A percentile compares a stretch with the other conserved stretches of the same genome.
phyloP scores from a whole-genome alignment of 2,888 invertebrate species.

The Heliconius charithonia region DNA sequence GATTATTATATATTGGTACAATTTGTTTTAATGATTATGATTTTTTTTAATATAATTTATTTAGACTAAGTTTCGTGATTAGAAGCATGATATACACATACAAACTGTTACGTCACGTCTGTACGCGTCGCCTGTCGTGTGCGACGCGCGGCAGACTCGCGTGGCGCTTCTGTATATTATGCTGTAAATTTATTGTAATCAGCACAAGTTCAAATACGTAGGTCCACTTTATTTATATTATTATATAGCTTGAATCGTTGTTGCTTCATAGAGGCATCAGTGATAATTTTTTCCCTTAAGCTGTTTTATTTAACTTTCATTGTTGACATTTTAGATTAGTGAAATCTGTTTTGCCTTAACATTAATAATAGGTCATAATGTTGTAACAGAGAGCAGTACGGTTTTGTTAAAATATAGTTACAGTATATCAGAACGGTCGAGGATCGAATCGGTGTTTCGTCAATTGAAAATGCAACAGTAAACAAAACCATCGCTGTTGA shows the following conservation, averaged over 20 bases:
- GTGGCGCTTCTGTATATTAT: constrained; percentile 61
- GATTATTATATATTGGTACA: constrained; percentile 82
- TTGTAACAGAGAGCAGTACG: constrained; percentile 77
- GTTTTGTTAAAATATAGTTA: constrained; percentile 75
- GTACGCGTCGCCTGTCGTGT: constrained; percentile 36
- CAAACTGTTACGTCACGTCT: constrained; percentile 44
- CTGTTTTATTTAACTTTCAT: constrained; percentile 82
- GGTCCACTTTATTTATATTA: constrained; percentile 76
- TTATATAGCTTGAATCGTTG: constrained; percentile 71
- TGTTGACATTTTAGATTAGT: constrained; percentile 83
- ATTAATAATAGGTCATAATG: constrained; percentile 79
- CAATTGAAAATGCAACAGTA: constrained; percentile 75
- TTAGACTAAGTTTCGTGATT: constrained; percentile 71
- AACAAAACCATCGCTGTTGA: constrained; percentile 82
- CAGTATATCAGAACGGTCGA: constrained; percentile 71
- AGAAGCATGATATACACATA: constrained; percentile 63
- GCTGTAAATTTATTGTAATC: constrained; percentile 70
- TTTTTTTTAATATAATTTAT: constrained; percentile 82
- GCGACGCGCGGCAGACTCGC: constrained; percentile 44
- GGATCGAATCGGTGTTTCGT: constrained; percentile 76
- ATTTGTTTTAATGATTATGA: constrained; percentile 80
- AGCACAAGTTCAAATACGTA: constrained; percentile 83
- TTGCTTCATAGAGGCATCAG: constrained; percentile 63
- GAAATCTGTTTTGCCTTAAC: constrained; percentile 82
- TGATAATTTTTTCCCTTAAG: constrained; percentile 68